Evolutionary conservation across 2,888 invertebrate species (phyloP).

Genomic region (Macaria liturata): DNA sequence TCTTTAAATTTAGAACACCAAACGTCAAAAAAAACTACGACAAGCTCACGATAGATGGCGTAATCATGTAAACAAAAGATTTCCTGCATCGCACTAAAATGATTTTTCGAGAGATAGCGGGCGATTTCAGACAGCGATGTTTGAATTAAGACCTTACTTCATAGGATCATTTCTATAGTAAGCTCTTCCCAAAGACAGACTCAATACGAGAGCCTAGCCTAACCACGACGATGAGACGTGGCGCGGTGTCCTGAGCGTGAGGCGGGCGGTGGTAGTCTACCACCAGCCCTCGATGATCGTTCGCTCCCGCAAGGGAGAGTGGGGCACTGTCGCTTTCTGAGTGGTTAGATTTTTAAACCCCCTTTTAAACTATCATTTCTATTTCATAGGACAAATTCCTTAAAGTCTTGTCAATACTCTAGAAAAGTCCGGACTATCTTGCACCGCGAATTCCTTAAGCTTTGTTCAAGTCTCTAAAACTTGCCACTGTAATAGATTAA

Average conservation of each 20-base stretch:
- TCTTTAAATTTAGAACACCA: too few species aligned
- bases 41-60: too few species aligned
- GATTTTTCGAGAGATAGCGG: not conserved
- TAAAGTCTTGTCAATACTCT: too few species aligned
- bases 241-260: constrained; percentile 41
- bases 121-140: not conserved
- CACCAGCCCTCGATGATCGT: constrained; percentile 41
- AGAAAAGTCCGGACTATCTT: too few species aligned
- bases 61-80: too few species aligned
- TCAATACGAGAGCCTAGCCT: constrained; percentile 31
- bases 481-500: too few species aligned
- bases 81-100: constrained; percentile 6
- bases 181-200: constrained; percentile 33
- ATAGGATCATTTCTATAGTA: constrained; percentile 41
- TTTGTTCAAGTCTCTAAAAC: too few species aligned
- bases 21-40: too few species aligned
- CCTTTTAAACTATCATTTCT: constrained; percentile 2
- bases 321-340: constrained; percentile 31
- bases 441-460: too few species aligned
- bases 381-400: too few species aligned
- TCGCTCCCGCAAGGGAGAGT: constrained; percentile 31
- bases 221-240: constrained; percentile 40
- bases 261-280: constrained; percentile 30
- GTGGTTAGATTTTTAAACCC: constrained; percentile 13
- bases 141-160: constrained; percentile 28